Conservation (phyloP, 2,113 vertebrate species). For the Ictalurus furcatus region DNA sequence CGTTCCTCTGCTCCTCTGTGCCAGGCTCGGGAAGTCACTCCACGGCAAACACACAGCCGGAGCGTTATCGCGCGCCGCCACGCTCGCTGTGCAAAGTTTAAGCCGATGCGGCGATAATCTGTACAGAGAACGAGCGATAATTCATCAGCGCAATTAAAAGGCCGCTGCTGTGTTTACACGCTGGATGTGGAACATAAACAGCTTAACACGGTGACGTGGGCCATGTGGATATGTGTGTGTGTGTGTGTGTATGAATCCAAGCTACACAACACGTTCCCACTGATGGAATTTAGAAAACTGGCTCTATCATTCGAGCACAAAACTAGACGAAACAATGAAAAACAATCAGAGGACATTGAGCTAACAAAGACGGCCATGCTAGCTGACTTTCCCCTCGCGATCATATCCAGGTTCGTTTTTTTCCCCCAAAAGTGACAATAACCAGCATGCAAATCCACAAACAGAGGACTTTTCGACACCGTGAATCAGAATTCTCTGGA, state of each 20-base stretch:
- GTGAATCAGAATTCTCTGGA: background rate
- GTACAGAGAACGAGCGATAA: constrained; percentile 65
- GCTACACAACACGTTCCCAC: constrained; percentile 12
- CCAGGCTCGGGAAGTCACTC: constrained; percentile 50
- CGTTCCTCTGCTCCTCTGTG: constrained; percentile 20
- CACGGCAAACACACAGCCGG: constrained; percentile 67
- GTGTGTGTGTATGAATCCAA: too few species aligned
- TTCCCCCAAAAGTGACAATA: background rate
- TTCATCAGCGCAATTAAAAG: constrained; percentile 77
- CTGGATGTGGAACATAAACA: constrained; percentile 77
- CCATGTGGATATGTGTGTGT: background rate
- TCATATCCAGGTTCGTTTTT: background rate
- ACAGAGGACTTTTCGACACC: background rate
- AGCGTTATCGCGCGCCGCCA: constrained; percentile 74
- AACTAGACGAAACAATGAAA: constrained; percentile 39
- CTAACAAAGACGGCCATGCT: background rate
- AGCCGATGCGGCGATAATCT: constrained; percentile 80
- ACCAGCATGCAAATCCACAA: background rate
- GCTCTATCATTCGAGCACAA: constrained; percentile 69
- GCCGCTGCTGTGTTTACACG: constrained; percentile 77
- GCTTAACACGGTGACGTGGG: constrained; percentile 65
- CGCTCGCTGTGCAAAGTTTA: constrained; percentile 78
- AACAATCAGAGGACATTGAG: background rate
- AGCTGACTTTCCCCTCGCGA: background rate
- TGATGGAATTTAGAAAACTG: constrained; percentile 75